These are phyloP conservation scores for Philereme transversata DNA, from an alignment of 2,888 invertebrate species.

Conservation along the genomic window DNA sequence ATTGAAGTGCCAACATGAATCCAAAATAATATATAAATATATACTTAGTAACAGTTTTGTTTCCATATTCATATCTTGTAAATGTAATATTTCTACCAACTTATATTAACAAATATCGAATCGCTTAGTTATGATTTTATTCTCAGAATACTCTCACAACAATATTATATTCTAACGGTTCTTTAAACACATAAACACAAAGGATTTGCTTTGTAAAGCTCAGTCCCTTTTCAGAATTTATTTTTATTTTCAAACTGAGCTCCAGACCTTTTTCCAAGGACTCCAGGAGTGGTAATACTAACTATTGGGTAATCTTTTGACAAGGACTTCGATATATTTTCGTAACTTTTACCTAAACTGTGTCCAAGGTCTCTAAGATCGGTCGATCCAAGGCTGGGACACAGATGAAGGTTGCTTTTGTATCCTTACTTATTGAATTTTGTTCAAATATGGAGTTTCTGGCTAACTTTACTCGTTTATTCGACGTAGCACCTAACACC, in stretches of 20 bases:
- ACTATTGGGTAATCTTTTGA: slow-evolving; percentile 3
- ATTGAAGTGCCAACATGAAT: not conserved
- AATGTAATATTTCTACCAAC: not conserved
- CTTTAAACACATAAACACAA: slow-evolving; percentile 16
- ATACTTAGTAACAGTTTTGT: too few species aligned
- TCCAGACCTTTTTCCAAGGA: slow-evolving; percentile 39
- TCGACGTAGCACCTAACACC: too few species aligned
- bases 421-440: slow-evolving; percentile 30
- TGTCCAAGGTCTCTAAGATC: slow-evolving; percentile 46
- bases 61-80: too few species aligned
- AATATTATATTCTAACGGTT: slow-evolving; percentile 13
- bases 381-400: slow-evolving; percentile 51
- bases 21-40: not conserved
- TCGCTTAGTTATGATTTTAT: not conserved
- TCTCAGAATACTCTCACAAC: slow-evolving; percentile 3
- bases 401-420: slow-evolving; percentile 47
- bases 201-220: slow-evolving; percentile 26
- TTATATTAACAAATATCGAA: not conserved
- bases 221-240: not conserved
- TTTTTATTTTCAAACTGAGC: slow-evolving; percentile 32
- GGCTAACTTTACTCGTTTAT: too few species aligned
- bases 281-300: slow-evolving; percentile 27
- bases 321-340: slow-evolving; percentile 7
- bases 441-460: too few species aligned
- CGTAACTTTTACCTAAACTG: slow-evolving; percentile 7